These are phyloP conservation scores for Oncorhynchus kisutch DNA, from an alignment of 2,113 vertebrate species.

Conservation along the genomic window DNA sequence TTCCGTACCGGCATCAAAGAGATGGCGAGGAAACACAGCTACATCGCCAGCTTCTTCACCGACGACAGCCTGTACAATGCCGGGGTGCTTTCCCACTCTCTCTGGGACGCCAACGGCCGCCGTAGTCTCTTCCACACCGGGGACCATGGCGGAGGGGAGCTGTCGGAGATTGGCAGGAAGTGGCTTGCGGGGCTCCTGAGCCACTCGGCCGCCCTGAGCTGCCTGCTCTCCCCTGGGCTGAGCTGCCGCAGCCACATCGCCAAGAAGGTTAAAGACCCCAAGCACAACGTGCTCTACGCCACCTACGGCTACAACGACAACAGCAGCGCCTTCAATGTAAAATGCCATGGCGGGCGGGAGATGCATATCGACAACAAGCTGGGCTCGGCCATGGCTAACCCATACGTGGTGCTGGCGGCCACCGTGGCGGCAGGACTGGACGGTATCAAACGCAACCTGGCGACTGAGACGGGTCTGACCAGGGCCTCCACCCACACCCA, in stretches of 20 bases:
- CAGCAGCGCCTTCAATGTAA: constrained; percentile 87
- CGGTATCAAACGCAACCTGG: constrained; percentile 77
- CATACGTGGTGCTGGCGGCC: constrained; percentile 87
- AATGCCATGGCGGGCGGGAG: constrained; percentile 82
- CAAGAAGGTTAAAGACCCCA: constrained; percentile 79
- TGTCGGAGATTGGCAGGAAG: constrained; percentile 80
- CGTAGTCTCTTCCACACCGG: constrained; percentile 79
- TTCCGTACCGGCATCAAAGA: constrained; percentile 92
- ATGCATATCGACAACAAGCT: constrained; percentile 86
- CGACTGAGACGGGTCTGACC: constrained; percentile 49
- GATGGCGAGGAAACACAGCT: constrained; percentile 87
- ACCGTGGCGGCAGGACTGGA: constrained; percentile 89
- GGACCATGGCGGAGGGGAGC: constrained; percentile 61
- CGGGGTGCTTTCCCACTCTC: constrained; percentile 83
- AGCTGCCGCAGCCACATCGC: constrained; percentile 80
- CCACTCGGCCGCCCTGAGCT: constrained; percentile 89
- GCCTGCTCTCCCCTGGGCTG: constrained; percentile 84
- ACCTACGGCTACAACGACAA: constrained; percentile 88
- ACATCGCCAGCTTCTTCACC: constrained; percentile 87
- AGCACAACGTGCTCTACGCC: constrained; percentile 70
- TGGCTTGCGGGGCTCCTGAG: constrained; percentile 86
- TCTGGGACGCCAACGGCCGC: constrained; percentile 84
- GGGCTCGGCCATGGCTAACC: constrained; percentile 88
- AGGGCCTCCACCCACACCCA: constrained; percentile 55
- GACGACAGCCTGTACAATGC: constrained; percentile 84